Base-by-base conservation (phyloP, 2,888 invertebrate genomes). In the Marasmarcha lunaedactyla region DNA sequence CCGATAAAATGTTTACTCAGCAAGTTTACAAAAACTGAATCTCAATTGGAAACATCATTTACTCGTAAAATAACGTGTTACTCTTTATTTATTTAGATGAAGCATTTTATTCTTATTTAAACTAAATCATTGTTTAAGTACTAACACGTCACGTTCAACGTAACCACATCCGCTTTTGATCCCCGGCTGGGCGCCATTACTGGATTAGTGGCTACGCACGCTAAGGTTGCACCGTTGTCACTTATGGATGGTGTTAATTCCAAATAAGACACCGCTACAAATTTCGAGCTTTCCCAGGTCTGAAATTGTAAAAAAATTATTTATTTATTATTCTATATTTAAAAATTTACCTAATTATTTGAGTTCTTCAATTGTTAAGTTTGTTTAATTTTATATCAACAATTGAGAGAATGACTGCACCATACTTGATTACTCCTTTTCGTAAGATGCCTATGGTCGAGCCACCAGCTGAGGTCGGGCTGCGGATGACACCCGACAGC, bases 111-210 rank as follows among this genome's bases (percentile, higher is more conserved):
- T n/a, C n/a, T n/a, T n/a, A n/a, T n/a, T n/a, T n/a, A n/a, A n/a
- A n/a, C n/a, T n/a, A n/a, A n/a, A n/a, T n/a, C n/a, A n/a, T n/a
- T n/a, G n/a, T n/a, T n/a, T n/a, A n/a, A n/a, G 7, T 5, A 62
- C 84, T 73, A 50, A 84, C 84, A 84, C 48, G 84, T 84, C 45
- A 84, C 76, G 52, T 84, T 84, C 34, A 84, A 67, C 9, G 69
- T 71, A 44, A 83, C 69, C 46, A 79, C 70, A 49, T 84, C 78
- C 37, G 79, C 74, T 40, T 78, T 83, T 38, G 79, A 78, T 39
- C 76, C 78, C 35, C 73, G 58, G 35, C 62, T 72, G 15, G 79
- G 71, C 15, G 74, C 76, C 74, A 84, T 72, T 3, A 64, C 70
- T 3, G 71, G 61, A 55, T 83, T 84, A 33, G 78, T 79, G 13